Evolutionary conservation across 2,797 vertebrate genomes (phyloP).

Genomic region (Morus bassanus): DNA sequence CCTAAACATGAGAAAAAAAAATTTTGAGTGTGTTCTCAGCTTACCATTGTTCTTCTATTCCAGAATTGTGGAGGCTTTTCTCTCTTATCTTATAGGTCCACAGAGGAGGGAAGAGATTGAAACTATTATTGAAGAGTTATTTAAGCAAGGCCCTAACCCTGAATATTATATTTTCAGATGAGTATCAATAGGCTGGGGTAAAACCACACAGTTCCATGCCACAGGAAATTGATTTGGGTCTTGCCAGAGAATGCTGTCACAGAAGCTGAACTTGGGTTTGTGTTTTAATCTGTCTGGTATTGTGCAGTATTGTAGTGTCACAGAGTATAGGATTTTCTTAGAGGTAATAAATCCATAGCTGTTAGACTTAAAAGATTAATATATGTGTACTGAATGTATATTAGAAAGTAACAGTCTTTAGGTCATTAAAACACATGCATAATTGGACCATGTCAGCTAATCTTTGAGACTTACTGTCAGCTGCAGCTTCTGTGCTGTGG

Average conservation of each 20-base stretch:
- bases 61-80: neutral
- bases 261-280: neutral
- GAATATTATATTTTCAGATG: neutral
- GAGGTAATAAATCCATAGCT: neutral
- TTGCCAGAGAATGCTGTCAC: neutral
- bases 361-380: neutral
- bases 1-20: neutral
- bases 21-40: accelerated
- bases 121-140: neutral
- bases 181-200: neutral
- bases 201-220: neutral
- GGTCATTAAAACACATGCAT: neutral
- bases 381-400: neutral
- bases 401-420: neutral
- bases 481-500: neutral
- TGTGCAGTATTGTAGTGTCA: neutral
- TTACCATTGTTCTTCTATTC: neutral
- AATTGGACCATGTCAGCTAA: neutral
- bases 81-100: neutral
- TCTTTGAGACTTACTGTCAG: neutral
- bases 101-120: neutral
- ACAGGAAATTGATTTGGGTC: neutral
- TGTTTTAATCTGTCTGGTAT: neutral
- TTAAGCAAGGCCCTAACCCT: neutral
- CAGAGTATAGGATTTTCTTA: neutral